These are phyloP conservation scores for Magallana angulata DNA, from an alignment of 1,140 invertebrate genomes.

Conservation along the genomic window DNA sequence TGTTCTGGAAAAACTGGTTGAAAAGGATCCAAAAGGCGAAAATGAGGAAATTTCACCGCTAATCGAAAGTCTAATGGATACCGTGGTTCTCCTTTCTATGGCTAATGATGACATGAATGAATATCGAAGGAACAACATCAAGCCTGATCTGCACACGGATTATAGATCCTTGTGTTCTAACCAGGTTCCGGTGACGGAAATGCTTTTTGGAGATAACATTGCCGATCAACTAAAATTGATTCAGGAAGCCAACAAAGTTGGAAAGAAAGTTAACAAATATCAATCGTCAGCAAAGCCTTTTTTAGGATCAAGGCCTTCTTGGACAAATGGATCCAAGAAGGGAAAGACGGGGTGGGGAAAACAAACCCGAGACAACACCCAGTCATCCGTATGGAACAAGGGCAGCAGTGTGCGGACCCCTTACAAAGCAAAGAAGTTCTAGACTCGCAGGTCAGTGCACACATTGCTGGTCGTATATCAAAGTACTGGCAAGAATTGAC, in stretches of 20 bases:
- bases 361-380: conserved; percentile 12
- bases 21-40: no score
- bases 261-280: background rate
- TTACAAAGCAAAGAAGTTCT: background rate
- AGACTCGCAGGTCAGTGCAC: conserved; percentile 23
- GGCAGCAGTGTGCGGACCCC: background rate
- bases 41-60: no score
- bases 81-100: background rate
- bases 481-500: conserved; percentile 4
- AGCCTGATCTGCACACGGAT: background rate
- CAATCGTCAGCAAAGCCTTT: background rate
- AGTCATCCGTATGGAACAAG: background rate
- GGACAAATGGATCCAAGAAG: background rate
- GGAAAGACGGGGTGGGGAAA: background rate
- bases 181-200: conserved; percentile 12
- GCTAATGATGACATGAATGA: conserved; percentile 33
- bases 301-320: background rate
- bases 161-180: conserved; percentile 35
- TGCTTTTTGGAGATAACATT: conserved; percentile 37
- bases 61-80: no score
- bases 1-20: no score
- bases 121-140: conserved; percentile 21
- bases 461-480: conserved; percentile 26
- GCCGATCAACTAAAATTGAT: conserved; percentile 32
- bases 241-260: conserved; percentile 8